These are phyloP conservation scores for Hydra vulgaris DNA, from an alignment of 30 jellyfish, hydroid and myxozoan genomes.

Conservation along the genomic window DNA sequence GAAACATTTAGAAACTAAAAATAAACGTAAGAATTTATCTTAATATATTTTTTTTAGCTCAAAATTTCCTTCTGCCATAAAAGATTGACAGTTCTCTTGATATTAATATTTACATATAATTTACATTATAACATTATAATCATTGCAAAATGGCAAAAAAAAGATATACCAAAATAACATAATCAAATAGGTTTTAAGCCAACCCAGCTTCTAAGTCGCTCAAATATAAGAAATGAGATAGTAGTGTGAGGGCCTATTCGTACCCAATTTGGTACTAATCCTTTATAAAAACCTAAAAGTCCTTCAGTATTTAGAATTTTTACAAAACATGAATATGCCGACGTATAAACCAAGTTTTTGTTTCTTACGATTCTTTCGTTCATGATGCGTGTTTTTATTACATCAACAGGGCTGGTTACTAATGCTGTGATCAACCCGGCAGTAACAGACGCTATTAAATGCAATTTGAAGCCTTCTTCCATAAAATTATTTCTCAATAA, in stretches of 20 bases:
- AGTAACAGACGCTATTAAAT: conserved; percentile 52
- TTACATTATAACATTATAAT: no score
- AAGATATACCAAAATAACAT: not conserved
- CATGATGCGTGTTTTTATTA: conserved; percentile 68
- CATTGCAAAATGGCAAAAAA: no score
- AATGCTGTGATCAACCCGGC: conserved; percentile 75
- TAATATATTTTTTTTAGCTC: no score
- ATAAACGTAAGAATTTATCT: no score
- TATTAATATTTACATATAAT: no score
- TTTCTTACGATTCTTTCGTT: conserved; percentile 40
- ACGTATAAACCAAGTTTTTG: conserved; percentile 29
- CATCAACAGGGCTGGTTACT: conserved; percentile 79
- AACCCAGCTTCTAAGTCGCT: conserved; percentile 40
- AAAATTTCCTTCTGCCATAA: no score
- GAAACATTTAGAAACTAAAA: no score
- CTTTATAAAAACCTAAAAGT: conserved; percentile 59
- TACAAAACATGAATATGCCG: conserved; percentile 41
- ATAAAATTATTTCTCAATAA: conserved; percentile 22
- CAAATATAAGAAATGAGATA: conserved; percentile 56
- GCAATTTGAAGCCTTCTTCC: conserved; percentile 51
- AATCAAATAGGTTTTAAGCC: conserved; percentile 55
- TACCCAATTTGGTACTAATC: conserved; percentile 74
- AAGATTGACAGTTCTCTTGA: no score
- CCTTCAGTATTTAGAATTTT: conserved; percentile 60
- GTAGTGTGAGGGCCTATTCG: conserved; percentile 81